Evolutionary conservation across 2,113 vertebrate genomes (phyloP).

Genomic region (Leptosomus discolor): DNA sequence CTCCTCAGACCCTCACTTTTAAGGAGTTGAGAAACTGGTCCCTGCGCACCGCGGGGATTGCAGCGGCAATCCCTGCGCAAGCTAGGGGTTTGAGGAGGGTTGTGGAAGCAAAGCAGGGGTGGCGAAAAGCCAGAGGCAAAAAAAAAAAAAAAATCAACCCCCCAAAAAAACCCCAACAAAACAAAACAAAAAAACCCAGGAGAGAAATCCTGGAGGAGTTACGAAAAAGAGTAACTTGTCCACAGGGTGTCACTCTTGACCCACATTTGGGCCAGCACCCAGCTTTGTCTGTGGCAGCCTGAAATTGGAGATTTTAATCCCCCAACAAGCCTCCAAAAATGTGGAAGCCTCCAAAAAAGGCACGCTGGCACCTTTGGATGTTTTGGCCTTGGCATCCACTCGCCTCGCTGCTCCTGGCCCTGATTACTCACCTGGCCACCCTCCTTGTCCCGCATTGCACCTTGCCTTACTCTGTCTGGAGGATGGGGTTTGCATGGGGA

Average conservation of each 20-base stretch:
- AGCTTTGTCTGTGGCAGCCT: not conserved
- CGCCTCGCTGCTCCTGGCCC: not conserved
- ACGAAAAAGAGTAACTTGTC: slow-evolving; percentile 17
- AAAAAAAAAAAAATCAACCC: not conserved
- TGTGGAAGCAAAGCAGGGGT: not conserved
- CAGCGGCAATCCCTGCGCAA: not conserved
- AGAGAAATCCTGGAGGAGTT: not conserved
- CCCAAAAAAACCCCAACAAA: too few relatives aligned
- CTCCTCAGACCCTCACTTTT: not conserved
- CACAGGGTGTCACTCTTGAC: slow-evolving; percentile 82
- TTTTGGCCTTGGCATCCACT: not conserved
- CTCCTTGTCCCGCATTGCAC: fast-evolving
- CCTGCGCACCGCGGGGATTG: not conserved
- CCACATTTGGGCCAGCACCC: slow-evolving; percentile 39
- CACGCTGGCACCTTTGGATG: not conserved
- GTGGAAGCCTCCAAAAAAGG: not conserved
- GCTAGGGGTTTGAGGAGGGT: not conserved
- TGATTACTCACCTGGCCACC: not conserved
- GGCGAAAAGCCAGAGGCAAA: not conserved
- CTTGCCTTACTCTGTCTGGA: too few relatives aligned
- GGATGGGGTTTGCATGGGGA: fast-evolving
- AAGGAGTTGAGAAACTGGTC: not conserved
- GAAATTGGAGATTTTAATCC: not conserved
- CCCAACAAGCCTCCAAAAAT: not conserved
- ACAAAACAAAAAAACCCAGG: not conserved